These are phyloP conservation scores for Heliocidaris erythrogramma DNA, from an alignment of 35 echinoderm and acorn worm species.

Conservation along the genomic window DNA sequence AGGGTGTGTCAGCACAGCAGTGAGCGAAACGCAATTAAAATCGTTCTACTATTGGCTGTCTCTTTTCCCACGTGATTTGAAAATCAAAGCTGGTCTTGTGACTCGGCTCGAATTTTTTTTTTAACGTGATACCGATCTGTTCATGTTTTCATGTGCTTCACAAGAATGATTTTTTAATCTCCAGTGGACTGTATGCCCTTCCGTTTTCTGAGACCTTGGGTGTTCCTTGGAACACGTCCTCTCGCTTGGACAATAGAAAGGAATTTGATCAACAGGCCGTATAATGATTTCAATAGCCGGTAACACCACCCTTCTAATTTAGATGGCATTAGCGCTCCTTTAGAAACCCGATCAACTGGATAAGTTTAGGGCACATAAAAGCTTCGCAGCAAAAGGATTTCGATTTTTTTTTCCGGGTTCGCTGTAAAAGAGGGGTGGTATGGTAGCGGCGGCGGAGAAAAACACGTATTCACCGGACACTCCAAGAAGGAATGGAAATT, in stretches of 20 bases:
- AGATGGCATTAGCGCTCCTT: constrained; percentile 60
- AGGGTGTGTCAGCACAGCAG: not conserved
- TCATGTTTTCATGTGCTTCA: not conserved
- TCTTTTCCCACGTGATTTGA: not conserved
- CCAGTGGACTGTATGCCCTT: not conserved
- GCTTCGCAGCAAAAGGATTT: constrained; percentile 27
- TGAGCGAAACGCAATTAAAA: not conserved
- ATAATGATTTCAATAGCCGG: constrained; percentile 61
- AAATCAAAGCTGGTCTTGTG: not conserved
- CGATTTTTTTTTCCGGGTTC: not conserved
- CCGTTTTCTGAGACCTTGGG: not conserved
- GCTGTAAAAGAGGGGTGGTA: not conserved
- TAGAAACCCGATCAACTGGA: constrained; percentile 57
- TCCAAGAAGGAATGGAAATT: not conserved
- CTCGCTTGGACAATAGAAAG: constrained; percentile 33
- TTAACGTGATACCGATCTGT: not conserved
- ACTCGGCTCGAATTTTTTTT: not conserved
- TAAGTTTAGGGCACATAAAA: constrained; percentile 38
- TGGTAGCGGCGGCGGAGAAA: not conserved
- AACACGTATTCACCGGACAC: not conserved
- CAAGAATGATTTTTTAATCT: not conserved
- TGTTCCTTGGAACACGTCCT: constrained; percentile 40
- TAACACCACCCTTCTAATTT: constrained; percentile 73
- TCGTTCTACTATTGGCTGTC: not conserved
- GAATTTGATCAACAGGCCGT: constrained; percentile 63